Base-by-base conservation (phyloP, 1,140 invertebrate genomes). In the Euwallacea fornicatus region DNA sequence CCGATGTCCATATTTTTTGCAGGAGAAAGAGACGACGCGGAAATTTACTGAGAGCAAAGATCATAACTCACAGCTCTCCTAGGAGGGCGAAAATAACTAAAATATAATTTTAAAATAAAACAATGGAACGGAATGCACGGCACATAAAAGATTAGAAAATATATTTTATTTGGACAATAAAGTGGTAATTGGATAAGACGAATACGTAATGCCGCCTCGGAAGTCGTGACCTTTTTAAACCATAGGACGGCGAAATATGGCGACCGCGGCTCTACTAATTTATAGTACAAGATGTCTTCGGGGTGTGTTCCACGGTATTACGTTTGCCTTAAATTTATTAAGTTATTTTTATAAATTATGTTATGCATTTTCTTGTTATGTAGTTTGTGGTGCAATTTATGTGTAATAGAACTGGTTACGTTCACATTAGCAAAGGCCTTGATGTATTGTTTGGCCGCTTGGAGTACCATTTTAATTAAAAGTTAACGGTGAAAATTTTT, bases 141-240 rank as follows among this genome's bases (percentile, higher is more conserved):
- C 67, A 63, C 59, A 69, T 69, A 69, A 69, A 69, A 69, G 67
- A 69, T 69, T 69, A 69, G 59, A 47, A 56, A 69, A 69, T 69
- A 69, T 69, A 69, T 69, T 69, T 69, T 69, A 69, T 69, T 69
- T 69, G 59, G 41, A 69, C 67, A 62, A 69, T 69, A 69, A 69
- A 69, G 67, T 69, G 67, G 67, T 69, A 69, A 69, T 69, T 62
- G 67, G 67, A 69, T 63, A 63, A 69, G 67, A 69, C 59, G 67
- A 69, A 69, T 69, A 69, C 47, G 60, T 69, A 69, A 69, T 63
- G 60, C 42, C 41, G 59, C 46, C n/a, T 53, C 33, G 67, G 53
- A 69, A 69, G 60, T 68, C 66, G 66, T 68, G 66, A 68, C 66
- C 66, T 68, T 68, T 67, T 68, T 68, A 68, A 68, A 68, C 46